phyloP scores from a whole-genome alignment of 2,797 vertebrate genomes.

The Gymnothorax reevesii region DNA sequence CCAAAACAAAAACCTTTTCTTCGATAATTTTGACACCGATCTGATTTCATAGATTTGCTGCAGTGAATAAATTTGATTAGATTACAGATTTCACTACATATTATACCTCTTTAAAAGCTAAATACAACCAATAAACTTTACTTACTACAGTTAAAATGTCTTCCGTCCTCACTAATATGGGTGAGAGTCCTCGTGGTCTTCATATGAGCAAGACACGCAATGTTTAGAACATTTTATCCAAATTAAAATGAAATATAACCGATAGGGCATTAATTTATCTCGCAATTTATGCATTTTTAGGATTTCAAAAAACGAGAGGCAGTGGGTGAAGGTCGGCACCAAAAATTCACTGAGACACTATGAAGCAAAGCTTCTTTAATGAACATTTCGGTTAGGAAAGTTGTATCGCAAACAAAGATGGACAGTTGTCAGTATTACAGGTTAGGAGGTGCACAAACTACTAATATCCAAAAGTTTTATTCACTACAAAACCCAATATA shows the following conservation, averaged over 20 bases:
- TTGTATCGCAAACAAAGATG: slow-evolving; percentile 21
- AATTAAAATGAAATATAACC: neutral
- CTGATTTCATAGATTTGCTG: too few species aligned
- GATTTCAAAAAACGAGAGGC: neutral
- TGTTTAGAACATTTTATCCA: neutral
- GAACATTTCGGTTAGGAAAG: slow-evolving; percentile 32
- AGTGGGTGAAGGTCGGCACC: neutral
- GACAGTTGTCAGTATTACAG: slow-evolving; percentile 4
- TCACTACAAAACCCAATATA: slow-evolving; percentile 16
- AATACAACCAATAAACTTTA: neutral
- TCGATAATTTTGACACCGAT: too few species aligned
- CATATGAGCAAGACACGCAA: neutral
- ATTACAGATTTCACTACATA: too few species aligned
- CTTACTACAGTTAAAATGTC: neutral
- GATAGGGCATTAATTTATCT: neutral
- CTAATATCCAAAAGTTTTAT: slow-evolving; percentile 13
- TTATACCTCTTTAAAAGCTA: too few species aligned
- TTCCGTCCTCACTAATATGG: neutral
- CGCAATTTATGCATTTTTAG: neutral
- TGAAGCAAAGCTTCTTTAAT: slow-evolving; percentile 62
- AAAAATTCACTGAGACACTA: slow-evolving; percentile 14
- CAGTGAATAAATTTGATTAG: too few species aligned
- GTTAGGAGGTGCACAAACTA: slow-evolving; percentile 20
- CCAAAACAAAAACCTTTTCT: too few species aligned
- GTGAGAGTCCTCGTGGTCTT: neutral